Base-by-base conservation (phyloP, 53 echinoderm and acorn worm genomes). In the Echinometra lucunter region DNA sequence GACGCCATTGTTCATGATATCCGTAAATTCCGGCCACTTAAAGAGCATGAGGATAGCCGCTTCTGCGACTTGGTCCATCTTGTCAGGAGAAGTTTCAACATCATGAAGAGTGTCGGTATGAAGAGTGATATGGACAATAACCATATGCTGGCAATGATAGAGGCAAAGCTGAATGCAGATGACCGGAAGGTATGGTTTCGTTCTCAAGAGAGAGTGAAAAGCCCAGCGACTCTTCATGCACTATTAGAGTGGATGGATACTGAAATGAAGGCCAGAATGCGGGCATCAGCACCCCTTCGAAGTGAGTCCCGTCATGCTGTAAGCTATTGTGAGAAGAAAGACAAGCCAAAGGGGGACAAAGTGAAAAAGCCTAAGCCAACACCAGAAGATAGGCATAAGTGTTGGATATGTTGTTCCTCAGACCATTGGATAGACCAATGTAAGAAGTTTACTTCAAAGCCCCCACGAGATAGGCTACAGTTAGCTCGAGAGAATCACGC, bases 371-470 rank as follows among this genome's bases (percentile, higher is more conserved):
- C 11, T 10, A 16, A 0, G 2, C 28, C 67, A 10, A 28, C 67
- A 67, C 25, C n/a, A n/a, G n/a, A n/a, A n/a, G n/a, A n/a, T n/a
- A n/a, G n/a, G 7, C 6, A 17, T 72, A 95, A 94, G 47, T 97
- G 96, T 75, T 96, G 96, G 97, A 4, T 95, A 17, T 96, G 97
- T 45, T 66, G 94, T 18, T 11, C 75, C 4, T 58, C 74, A 25
- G 89, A 66, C 80, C 96, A 97, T 44, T 95, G 95, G 96, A 67
- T 92, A 18, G 97, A 97, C 91, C 95, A 95, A 34, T 97, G 96
- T 37, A 81, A 74, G 21, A 92, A 88, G 66, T 45, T 96, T 7
- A 55, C 42, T 1, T 45, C 75, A 12, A 91, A 95, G 89, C 82
- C 44, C 21, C 70, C 58, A 30, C 44, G 56, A 13, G 75, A 96